phyloP scores from a whole-genome alignment of 2,888 invertebrate species.

The Clitarchus hookeri region DNA sequence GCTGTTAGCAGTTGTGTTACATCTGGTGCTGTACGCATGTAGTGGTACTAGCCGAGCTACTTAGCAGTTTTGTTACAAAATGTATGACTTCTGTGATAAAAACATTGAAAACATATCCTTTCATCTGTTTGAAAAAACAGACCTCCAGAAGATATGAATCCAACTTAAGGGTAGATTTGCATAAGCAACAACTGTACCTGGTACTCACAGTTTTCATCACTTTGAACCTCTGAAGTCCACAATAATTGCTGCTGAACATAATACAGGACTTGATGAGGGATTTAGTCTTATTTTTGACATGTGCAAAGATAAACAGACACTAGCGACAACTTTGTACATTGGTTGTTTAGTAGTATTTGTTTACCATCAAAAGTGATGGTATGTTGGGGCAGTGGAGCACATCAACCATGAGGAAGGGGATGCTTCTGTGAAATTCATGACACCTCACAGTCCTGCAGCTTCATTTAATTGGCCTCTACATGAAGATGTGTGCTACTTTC shows the following conservation, averaged over 20 bases:
- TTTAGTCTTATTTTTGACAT: background rate
- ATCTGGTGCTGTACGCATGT: no score
- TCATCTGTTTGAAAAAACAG: constrained; percentile 3
- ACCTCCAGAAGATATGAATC: background rate
- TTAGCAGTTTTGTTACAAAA: no score
- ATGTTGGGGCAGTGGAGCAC: background rate
- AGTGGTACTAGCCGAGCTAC: no score
- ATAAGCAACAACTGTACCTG: background rate
- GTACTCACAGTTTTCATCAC: background rate
- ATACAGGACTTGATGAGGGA: background rate
- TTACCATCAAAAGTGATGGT: background rate
- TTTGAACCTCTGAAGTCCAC: background rate
- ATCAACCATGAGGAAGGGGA: background rate
- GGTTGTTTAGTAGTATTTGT: background rate
- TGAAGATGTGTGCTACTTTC: background rate
- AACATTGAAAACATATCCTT: constrained; percentile 11
- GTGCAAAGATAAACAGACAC: background rate
- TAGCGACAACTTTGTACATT: background rate
- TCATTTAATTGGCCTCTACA: background rate
- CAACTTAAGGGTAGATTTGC: background rate
- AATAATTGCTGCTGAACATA: background rate
- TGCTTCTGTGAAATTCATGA: constrained; percentile 6
- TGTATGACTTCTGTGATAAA: constrained; percentile 24
- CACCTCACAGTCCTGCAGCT: background rate
- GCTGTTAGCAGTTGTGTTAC: no score